These are phyloP conservation scores for Agonopterix heracliana DNA, from an alignment of 2,888 invertebrate genomes.

Conservation along the genomic window DNA sequence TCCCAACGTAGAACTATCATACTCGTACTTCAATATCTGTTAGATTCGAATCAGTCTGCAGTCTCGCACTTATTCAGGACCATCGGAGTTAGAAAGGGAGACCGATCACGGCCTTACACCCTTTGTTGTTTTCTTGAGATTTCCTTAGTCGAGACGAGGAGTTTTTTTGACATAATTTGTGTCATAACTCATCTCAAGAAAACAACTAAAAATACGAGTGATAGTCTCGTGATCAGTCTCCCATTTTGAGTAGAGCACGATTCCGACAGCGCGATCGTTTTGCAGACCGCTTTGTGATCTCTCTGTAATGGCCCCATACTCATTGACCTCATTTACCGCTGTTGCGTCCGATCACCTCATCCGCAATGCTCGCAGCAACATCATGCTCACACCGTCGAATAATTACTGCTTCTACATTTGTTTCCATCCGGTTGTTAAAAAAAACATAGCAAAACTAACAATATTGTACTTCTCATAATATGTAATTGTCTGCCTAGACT, in stretches of 20 bases:
- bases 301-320: slow-evolving; percentile 16
- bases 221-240: too few species aligned
- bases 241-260: too few species aligned
- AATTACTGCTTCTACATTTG: not conserved
- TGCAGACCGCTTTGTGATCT: too few species aligned
- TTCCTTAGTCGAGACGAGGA: too few species aligned
- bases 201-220: too few species aligned
- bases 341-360: slow-evolving; percentile 13
- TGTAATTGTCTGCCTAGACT: slow-evolving; percentile 20
- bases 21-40: not conserved
- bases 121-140: too few species aligned
- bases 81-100: too few species aligned
- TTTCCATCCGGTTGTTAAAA: too few species aligned
- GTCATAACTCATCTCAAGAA: too few species aligned
- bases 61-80: not conserved
- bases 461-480: slow-evolving; percentile 73
- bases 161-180: too few species aligned
- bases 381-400: not conserved
- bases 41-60: not conserved
- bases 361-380: not conserved
- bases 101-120: too few species aligned
- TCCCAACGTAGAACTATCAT: slow-evolving; percentile 6
- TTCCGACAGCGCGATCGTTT: too few species aligned
- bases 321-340: slow-evolving; percentile 32
- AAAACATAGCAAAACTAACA: slow-evolving; percentile 31